Percentiles rank a stretch among this genome's conserved stretches.
These are phyloP conservation scores for Hydrocynus forskahlii DNA, from an alignment of 2,797 vertebrate species.

Conservation along the genomic window DNA sequence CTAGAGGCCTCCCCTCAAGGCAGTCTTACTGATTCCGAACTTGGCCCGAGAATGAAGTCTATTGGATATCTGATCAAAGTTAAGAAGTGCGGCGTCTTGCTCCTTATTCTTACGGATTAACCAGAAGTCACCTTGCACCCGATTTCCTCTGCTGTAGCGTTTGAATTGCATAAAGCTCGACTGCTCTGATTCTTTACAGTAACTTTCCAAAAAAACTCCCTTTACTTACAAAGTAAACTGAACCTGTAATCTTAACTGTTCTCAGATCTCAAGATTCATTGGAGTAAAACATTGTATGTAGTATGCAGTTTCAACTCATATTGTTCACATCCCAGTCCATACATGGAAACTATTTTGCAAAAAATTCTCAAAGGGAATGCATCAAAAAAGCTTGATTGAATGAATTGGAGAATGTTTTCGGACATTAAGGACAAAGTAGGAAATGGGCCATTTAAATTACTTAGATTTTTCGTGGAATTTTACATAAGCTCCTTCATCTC, in stretches of 20 bases:
- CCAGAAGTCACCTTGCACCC: constrained; percentile 83
- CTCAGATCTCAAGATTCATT: background rate
- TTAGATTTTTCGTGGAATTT: background rate
- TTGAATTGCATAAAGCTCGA: constrained; percentile 76
- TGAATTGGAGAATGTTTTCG: too few species aligned
- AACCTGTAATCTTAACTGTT: background rate
- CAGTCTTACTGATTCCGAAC: constrained; percentile 72
- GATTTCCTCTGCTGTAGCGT: constrained; percentile 75
- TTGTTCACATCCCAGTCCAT: too few species aligned
- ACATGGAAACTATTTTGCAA: too few species aligned
- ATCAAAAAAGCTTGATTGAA: too few species aligned
- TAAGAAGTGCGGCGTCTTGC: constrained; percentile 75
- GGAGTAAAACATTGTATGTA: too few species aligned
- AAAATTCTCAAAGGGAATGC: too few species aligned
- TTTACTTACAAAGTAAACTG: background rate
- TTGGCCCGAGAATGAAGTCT: constrained; percentile 64
- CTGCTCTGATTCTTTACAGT: constrained; percentile 44
- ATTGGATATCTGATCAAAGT: constrained; percentile 85
- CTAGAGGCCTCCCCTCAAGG: constrained; percentile 66
- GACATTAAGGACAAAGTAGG: background rate
- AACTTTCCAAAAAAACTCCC: background rate
- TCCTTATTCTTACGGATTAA: constrained; percentile 84
- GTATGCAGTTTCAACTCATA: too few species aligned
- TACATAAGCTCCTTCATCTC: background rate
- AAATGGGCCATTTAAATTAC: background rate